These are phyloP conservation scores for Brachypodius melanocephalos DNA, from an alignment of 2,113 vertebrate species.

Conservation along the genomic window DNA sequence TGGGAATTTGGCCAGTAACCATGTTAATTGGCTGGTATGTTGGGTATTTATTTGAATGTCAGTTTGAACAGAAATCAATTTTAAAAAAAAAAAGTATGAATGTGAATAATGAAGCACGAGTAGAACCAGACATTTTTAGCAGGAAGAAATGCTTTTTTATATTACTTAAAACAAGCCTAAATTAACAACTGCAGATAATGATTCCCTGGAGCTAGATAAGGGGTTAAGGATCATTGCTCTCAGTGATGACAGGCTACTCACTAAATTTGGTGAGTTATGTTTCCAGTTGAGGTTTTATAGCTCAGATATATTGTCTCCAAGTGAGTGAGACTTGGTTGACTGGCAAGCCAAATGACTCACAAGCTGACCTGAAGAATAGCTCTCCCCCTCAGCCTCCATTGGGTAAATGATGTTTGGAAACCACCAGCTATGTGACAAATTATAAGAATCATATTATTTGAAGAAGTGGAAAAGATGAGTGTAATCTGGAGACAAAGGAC, in stretches of 20 bases:
- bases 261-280: conserved; percentile 48
- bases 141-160: not conserved
- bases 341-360: conserved; percentile 46
- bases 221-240: conserved; percentile 56
- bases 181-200: conserved; percentile 52
- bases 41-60: not conserved
- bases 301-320: conserved; percentile 45
- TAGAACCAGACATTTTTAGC: not conserved
- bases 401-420: conserved; percentile 3
- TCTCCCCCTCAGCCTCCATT: not conserved
- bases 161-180: conserved; percentile 32
- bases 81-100: not conserved
- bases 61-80: not conserved
- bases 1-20: not conserved
- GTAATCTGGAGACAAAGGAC: not conserved
- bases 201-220: conserved; percentile 46
- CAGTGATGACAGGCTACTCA: conserved; percentile 38
- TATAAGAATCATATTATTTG: not conserved
- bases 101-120: not conserved
- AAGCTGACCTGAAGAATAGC: conserved; percentile 4
- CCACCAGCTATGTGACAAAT: not conserved
- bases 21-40: not conserved
- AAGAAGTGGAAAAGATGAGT: conserved; percentile 14
- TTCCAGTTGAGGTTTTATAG: conserved; percentile 11
- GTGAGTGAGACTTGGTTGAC: conserved; percentile 17